Percentiles rank a stretch among this genome's conserved stretches.
Evolutionary conservation across 2,797 vertebrate genomes (phyloP).

Genomic region (Hephaestus fuliginosus): DNA sequence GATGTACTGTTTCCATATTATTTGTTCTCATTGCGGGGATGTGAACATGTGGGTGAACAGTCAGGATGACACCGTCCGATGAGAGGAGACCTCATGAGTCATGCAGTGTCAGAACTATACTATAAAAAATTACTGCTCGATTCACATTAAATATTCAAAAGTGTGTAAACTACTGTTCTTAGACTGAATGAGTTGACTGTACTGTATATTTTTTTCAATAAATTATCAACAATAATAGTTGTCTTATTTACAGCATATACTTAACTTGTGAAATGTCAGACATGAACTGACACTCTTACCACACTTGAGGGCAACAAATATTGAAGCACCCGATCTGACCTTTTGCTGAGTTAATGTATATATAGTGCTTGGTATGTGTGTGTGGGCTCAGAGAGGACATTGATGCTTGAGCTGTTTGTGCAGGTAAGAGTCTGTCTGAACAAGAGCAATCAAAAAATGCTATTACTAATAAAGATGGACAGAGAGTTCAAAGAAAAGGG

Average conservation of each 20-base stretch:
- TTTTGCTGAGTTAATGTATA: no score
- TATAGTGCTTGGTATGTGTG: no score
- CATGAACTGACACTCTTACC: neutral
- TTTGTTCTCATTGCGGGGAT: neutral
- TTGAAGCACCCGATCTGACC: no score
- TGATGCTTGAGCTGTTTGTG: neutral
- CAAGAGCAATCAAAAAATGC: no score
- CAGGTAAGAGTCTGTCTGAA: no score
- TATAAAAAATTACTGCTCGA: neutral
- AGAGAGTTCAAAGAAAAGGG: no score
- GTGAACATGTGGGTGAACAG: neutral
- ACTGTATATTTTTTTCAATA: slow-evolving; percentile 17
- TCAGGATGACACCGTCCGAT: neutral
- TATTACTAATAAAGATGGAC: no score
- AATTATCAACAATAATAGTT: neutral
- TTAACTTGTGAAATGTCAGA: neutral
- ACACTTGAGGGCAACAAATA: neutral
- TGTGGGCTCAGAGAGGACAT: no score
- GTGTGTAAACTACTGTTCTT: slow-evolving; percentile 23
- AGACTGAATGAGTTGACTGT: neutral
- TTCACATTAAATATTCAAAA: neutral
- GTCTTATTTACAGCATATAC: neutral
- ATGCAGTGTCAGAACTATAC: neutral
- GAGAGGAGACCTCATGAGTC: neutral
- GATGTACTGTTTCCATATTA: neutral